These are phyloP conservation scores for Stictonetta naevosa DNA, from an alignment of 2,113 vertebrate species.

Conservation along the genomic window DNA sequence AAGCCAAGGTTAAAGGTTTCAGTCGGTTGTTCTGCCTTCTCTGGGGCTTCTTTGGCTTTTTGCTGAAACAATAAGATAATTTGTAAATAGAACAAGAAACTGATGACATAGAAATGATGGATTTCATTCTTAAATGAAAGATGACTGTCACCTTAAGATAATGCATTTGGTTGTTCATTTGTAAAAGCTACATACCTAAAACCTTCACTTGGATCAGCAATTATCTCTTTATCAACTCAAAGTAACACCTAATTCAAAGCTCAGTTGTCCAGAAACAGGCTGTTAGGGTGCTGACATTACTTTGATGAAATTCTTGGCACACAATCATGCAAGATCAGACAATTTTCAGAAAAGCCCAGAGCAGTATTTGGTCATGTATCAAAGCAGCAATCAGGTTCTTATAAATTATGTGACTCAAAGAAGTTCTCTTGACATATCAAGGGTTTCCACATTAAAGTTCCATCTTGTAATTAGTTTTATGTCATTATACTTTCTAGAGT, in stretches of 20 bases:
- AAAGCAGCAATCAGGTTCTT: neutral
- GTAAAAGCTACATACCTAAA: neutral
- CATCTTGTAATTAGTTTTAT: neutral
- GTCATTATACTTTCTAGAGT: neutral
- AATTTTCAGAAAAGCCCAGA: slow-evolving; percentile 11
- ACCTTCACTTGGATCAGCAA: neutral
- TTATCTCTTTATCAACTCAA: neutral
- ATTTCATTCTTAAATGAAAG: slow-evolving; percentile 17
- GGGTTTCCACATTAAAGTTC: neutral
- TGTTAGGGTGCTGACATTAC: neutral
- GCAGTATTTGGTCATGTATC: neutral
- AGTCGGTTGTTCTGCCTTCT: slow-evolving; percentile 96
- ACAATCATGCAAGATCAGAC: neutral
- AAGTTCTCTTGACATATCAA: neutral
- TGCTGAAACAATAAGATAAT: slow-evolving; percentile 81
- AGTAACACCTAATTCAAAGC: neutral
- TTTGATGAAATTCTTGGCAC: neutral
- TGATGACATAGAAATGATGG: neutral
- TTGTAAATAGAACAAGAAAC: slow-evolving; percentile 25
- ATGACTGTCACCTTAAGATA: neutral
- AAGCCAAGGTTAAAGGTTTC: slow-evolving; percentile 97
- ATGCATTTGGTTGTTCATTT: neutral
- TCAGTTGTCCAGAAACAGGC: neutral
- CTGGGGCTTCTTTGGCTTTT: slow-evolving; percentile 99
- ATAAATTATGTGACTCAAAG: neutral